Percentiles rank a stretch among this genome's conserved stretches.
Conservation (phyloP, 2,797 vertebrate species). For the Eospalax fontanierii region DNA sequence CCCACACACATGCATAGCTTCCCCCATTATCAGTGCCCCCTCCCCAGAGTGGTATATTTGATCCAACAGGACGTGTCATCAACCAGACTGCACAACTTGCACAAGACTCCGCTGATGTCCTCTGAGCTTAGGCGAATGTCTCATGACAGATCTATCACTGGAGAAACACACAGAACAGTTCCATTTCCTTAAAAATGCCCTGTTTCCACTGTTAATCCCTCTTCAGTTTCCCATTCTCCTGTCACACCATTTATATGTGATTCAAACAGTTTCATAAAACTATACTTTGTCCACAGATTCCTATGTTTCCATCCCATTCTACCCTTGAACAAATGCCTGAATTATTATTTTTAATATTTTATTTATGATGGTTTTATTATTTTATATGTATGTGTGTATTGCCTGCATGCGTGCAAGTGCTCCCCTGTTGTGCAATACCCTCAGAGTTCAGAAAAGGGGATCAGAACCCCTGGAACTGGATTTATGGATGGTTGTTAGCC, state of each 20-base stretch:
- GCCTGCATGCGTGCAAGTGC: too few relatives aligned
- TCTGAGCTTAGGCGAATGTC: neutral
- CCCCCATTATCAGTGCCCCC: neutral
- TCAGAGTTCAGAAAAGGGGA: too few relatives aligned
- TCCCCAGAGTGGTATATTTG: fast-evolving
- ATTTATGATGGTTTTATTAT: too few relatives aligned
- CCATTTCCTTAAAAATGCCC: neutral
- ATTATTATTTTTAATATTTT: too few relatives aligned
- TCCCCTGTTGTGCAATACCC: too few relatives aligned
- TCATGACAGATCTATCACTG: neutral
- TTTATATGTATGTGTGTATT: too few relatives aligned
- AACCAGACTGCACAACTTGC: neutral
- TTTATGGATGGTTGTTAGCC: too few relatives aligned
- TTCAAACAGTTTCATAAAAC: neutral
- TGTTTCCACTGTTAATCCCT: neutral
- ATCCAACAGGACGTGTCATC: neutral
- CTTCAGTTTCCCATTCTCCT: neutral
- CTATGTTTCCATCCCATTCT: neutral
- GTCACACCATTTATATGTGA: neutral
- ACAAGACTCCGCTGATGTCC: neutral
- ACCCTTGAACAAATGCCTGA: neutral
- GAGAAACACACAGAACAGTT: too few relatives aligned
- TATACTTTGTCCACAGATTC: neutral
- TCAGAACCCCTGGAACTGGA: too few relatives aligned
- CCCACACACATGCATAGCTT: too few relatives aligned